Evolutionary conservation across 1,140 invertebrate genomes (phyloP).

Genomic region (Aethina tumida): DNA sequence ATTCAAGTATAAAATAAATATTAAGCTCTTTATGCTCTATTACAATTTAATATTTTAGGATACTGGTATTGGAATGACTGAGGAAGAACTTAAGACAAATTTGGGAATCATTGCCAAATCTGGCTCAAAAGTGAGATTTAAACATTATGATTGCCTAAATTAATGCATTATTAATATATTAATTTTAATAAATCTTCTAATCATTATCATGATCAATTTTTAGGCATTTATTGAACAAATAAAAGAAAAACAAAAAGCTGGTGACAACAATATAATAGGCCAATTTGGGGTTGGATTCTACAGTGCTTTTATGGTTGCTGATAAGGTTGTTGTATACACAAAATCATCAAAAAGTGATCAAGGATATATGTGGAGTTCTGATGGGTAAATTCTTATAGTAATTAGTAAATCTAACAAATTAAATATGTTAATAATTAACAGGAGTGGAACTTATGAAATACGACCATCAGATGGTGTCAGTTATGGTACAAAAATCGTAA

Average conservation of each 20-base stretch:
- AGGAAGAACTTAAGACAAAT: slow-evolving; percentile 82
- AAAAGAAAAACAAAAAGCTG: slow-evolving; percentile 54
- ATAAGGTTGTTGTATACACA: slow-evolving; percentile 88
- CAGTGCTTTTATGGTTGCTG: slow-evolving; percentile 93
- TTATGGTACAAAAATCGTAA: slow-evolving; percentile 86
- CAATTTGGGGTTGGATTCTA: slow-evolving; percentile 99
- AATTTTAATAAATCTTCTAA: slow-evolving; percentile 31
- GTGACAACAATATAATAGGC: slow-evolving; percentile 80
- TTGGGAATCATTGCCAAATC: slow-evolving; percentile 92
- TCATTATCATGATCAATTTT: slow-evolving; percentile 45
- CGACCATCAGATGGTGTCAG: slow-evolving; percentile 72
- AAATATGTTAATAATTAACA: slow-evolving; percentile 31
- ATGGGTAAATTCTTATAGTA: slow-evolving; percentile 55
- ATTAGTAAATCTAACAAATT: too few relatives aligned
- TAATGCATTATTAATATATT: slow-evolving; percentile 3
- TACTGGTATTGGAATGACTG: slow-evolving; percentile 89
- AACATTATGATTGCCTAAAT: not conserved
- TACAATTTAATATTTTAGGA: slow-evolving; percentile 46
- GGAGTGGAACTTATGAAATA: slow-evolving; percentile 82
- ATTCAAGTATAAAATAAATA: slow-evolving; percentile 57
- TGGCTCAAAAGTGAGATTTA: slow-evolving; percentile 70
- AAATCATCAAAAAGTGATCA: slow-evolving; percentile 46
- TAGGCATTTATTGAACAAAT: slow-evolving; percentile 50
- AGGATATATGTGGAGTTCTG: slow-evolving; percentile 75
- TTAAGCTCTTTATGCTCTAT: slow-evolving; percentile 9